Evolutionary conservation across 2,113 vertebrate species (phyloP), one percentile per base, ranked within the genome.

Genomic region (Genyomyrus donnyi): DNA sequence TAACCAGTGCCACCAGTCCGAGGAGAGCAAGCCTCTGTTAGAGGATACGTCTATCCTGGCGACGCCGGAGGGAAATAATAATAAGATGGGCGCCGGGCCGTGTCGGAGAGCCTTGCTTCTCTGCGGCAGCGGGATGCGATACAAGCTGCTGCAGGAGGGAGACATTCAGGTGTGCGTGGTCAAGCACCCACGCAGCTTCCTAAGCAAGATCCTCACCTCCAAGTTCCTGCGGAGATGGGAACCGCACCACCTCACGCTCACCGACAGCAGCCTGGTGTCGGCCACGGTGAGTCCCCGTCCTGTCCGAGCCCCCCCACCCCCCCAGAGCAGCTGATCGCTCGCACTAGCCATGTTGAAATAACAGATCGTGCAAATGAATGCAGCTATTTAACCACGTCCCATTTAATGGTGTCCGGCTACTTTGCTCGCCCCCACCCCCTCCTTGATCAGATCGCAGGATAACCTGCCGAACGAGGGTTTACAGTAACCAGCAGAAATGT

Each of bases 151-250:
- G 91, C 98, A 98, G 94, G 98, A 99, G 92, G 98, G 98, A 74
- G 98, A 99, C 97, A 99, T 99, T 93, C 98, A 99, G 97, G 98
- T 99, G 94, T 99, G 98, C 94, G 97, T 97, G 94, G 96, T 99
- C 92, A 97, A 97, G 91, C 98, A 99, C 96, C 98, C 98, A 49
- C 97, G 98, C 94, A 98, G 98, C 95, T 99, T 99, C 95, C 97
- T 99, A 92, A 98, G 97, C 97, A 99, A 99, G 96, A 98, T 99
- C 95, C 98, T 99, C 96, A 98, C 97, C 95, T 98, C 98, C 94
- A 99, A 99, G 93, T 99, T 98, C 93, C 93, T 99, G 94, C 95
- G 98, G 93, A 95, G 98, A 90, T 99, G 98, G 98, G 98, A 99
- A 93, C 98, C 98, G 80, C 98, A 99, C 95, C 98, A 99, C 94